A percentile compares a stretch with the other conserved stretches of the same genome.
phyloP scores from a whole-genome alignment of 2,113 vertebrate species.

The Acrocephalus arundinaceus region DNA sequence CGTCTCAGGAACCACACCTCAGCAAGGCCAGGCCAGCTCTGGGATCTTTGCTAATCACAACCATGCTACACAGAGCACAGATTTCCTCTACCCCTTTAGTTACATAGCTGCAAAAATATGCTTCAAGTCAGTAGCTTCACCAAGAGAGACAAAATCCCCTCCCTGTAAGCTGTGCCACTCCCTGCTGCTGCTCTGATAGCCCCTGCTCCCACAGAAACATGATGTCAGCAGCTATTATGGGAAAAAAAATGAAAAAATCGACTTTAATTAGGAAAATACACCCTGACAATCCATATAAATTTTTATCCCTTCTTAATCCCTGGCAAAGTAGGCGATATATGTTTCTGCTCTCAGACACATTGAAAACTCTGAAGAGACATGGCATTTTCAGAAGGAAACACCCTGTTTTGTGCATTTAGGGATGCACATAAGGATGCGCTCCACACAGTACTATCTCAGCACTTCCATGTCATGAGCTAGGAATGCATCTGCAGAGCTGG shows the following conservation, averaged over 20 bases:
- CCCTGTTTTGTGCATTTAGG: not conserved
- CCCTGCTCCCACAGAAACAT: not conserved
- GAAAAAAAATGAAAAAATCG: not conserved
- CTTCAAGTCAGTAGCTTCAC: conserved; percentile 8
- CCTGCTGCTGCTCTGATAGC: conserved; percentile 13
- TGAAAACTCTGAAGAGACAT: not conserved
- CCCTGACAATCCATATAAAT: not conserved
- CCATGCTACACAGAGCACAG: not conserved
- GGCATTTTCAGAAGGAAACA: not conserved
- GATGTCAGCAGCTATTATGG: not conserved
- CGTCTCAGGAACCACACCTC: conserved; percentile 2
- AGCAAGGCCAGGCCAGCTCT: not conserved
- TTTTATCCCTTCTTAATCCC: not conserved
- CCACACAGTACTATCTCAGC: not conserved
- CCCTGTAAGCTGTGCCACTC: not conserved
- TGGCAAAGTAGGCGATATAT: not conserved
- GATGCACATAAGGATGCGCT: not conserved
- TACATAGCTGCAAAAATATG: conserved; percentile 44
- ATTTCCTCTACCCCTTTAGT: not conserved
- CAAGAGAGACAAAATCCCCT: conserved; percentile 13
- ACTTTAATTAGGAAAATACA: not conserved
- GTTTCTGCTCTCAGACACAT: not conserved
- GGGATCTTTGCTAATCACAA: not conserved
- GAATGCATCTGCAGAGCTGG: not conserved
- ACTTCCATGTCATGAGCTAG: not conserved